A percentile compares a stretch with the other conserved stretches of the same genome.
Evolutionary conservation across 2,797 vertebrate species (phyloP).

Genomic region (Galagoides demidoff): DNA sequence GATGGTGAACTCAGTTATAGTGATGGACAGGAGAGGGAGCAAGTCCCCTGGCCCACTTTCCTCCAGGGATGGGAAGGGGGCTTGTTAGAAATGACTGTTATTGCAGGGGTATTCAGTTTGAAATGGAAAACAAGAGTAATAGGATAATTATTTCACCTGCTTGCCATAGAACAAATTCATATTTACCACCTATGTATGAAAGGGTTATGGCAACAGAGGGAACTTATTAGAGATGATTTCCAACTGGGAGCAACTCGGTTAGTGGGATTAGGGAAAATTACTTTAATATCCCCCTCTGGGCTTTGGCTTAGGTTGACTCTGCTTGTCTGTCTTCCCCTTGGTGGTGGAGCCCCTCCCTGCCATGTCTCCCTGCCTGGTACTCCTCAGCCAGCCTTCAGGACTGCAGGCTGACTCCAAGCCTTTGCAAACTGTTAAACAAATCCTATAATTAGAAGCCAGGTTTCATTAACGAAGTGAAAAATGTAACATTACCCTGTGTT

Average conservation of each 20-base stretch:
- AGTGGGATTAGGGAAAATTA: not conserved
- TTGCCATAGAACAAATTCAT: not conserved
- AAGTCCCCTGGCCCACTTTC: not conserved
- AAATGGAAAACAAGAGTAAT: not conserved
- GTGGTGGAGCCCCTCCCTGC: not conserved
- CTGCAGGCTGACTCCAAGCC: conserved; percentile 68
- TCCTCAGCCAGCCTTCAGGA: not conserved
- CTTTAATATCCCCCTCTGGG: not conserved
- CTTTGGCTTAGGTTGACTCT: not conserved
- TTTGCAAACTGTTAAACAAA: conserved; percentile 86
- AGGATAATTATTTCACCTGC: not conserved
- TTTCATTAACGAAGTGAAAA: conserved; percentile 90
- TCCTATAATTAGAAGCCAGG: conserved; percentile 90
- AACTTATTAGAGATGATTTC: not conserved
- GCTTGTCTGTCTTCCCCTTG: not conserved
- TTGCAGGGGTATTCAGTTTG: not conserved
- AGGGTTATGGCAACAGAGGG: not conserved
- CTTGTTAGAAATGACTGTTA: not conserved
- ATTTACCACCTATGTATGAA: not conserved
- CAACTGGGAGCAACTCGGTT: not conserved
- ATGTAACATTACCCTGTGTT: conserved; percentile 88
- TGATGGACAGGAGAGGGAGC: not conserved
- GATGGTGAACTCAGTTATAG: not conserved
- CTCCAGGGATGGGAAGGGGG: not conserved
- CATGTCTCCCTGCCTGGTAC: not conserved